These are phyloP conservation scores for Caenorhabditis afra DNA, from an alignment of 2,888 invertebrate genomes.

Conservation along the genomic window DNA sequence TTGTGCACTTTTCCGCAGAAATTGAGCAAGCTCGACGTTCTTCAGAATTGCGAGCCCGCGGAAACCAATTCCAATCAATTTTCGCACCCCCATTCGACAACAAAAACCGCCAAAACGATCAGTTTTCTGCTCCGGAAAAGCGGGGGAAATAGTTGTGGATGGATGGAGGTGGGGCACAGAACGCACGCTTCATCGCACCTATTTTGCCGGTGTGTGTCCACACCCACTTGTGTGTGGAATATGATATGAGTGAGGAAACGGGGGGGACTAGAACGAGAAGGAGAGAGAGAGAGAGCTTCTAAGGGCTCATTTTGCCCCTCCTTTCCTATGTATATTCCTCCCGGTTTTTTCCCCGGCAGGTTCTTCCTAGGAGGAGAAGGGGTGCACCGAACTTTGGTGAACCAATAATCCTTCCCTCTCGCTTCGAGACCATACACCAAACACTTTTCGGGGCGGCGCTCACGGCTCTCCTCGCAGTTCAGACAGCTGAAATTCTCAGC, in stretches of 20 bases:
- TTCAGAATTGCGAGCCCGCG: too few relatives aligned
- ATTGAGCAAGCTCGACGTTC: too few relatives aligned
- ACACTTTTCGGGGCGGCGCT: constrained; percentile 1
- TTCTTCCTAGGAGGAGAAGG: too few relatives aligned
- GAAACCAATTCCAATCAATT: too few relatives aligned
- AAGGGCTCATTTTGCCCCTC: neutral
- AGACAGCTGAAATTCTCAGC: constrained; percentile 38
- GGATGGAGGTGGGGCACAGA: neutral
- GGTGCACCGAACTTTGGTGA: constrained; percentile 35
- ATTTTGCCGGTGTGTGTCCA: neutral
- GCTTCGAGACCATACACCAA: constrained; percentile 20
- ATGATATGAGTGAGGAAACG: constrained; percentile 59
- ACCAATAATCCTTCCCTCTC: constrained; percentile 18
- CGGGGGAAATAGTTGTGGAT: neutral
- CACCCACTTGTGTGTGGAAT: constrained; percentile 54
- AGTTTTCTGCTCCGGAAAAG: neutral
- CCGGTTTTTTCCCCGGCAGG: too few relatives aligned
- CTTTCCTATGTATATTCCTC: too few relatives aligned
- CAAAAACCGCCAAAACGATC: too few relatives aligned
- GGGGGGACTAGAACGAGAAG: constrained; percentile 6
- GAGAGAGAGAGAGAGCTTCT: constrained; percentile 8
- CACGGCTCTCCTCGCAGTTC: constrained; percentile 8
- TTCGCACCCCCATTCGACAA: too few relatives aligned
- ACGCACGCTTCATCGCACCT: constrained; percentile 50
- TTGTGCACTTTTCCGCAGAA: too few relatives aligned